Base-by-base conservation (phyloP, 2,888 invertebrate species). In the Cephus runcator region DNA sequence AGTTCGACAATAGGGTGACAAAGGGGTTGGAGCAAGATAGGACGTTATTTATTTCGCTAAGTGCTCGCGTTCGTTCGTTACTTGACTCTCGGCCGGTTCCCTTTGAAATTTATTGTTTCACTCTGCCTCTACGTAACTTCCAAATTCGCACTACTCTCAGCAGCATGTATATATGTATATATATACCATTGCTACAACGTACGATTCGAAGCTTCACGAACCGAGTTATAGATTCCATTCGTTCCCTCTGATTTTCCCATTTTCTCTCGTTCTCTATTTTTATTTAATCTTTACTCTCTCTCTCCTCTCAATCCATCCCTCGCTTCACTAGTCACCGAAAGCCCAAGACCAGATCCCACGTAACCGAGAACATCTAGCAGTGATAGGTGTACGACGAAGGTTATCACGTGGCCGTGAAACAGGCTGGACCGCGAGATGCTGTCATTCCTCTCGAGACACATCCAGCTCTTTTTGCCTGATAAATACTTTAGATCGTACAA, bases 31-130 rank as follows among this genome's bases (percentile, higher is more conserved):
- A 15, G 9, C 23, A 23, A 23, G 56, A 56, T 56, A 56, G 56
- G 56, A 80, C 83, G 89, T 89, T 89, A 89, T 89, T 89, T 89
- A 89, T 89, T 89, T 89, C 88, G 83, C 88, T 89, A 89, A 89
- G 89, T 89, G 89, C 89, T 88, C 88, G 85, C 86, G 85, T 87
- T 87, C 88, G 85, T 84, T 85, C 86, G 86, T 85, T 85, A 85
- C 86, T 85, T 83, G 84, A 86, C 85, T 87, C 84, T 79, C 79
- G 85, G 81, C 84, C 82, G 83, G 84, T 83, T 79, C 77, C 77
- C 75, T 78, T 77, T 79, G 81, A 80, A 82, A 85, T 85, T 88
- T 85, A 87, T 86, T 81, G 85, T 82, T 79, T 78, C 56, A 56
- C 56, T 56, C 23, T 78, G 76, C 77, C 79, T 82, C 83, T 81